Base-by-base conservation (phyloP, 2,888 invertebrate genomes). In the Drosophila kanekoi region DNA sequence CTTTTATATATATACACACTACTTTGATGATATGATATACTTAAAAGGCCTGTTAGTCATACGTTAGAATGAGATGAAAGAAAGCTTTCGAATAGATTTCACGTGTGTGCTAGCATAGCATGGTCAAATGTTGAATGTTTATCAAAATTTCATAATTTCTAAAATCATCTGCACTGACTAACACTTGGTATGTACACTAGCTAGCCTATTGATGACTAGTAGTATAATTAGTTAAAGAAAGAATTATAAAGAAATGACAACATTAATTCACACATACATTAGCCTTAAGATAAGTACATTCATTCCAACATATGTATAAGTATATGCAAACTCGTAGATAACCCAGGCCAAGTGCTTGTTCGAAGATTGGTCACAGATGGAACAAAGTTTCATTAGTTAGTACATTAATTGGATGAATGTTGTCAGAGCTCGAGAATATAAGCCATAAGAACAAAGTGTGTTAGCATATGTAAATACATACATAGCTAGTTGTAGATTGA, bases 381-480 rank as follows among this genome's bases (percentile, higher is more conserved):
- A 73, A 58, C 57, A 73, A 76, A 68, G 79, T 78, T 76, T 73
- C 63, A 73, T 67, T 73, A 78, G 59, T 40, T 67, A 67, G 68
- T 63, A 60, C 56, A 48, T 44, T 23, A 59, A 52, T 75, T 63
- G 67, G 57, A 63, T 63, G 54, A 16, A 47, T 57, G 44, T 63
- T 66, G 49, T 58, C n/a, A 20, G 23, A 45, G n/a, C 28, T 51
- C 47, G 18, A 45, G 28, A 28, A 8, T 28, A 28, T 8, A 28
- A 28, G 28, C 28, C 28, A 28, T 28, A 28, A 28, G 8, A 28
- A 8, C 28, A 51, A 35, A 35, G 35, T 52, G 35, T 37, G 45
- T 48, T 63, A 16, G 23, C 47, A 37, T 51, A 65, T 54, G 43
- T 60, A 56, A 20, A 33, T 52, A n/a, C 20, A 33, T 44, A 64